phyloP scores from a whole-genome alignment of 2,888 invertebrate genomes.

The Tetragonula carbonaria region DNA sequence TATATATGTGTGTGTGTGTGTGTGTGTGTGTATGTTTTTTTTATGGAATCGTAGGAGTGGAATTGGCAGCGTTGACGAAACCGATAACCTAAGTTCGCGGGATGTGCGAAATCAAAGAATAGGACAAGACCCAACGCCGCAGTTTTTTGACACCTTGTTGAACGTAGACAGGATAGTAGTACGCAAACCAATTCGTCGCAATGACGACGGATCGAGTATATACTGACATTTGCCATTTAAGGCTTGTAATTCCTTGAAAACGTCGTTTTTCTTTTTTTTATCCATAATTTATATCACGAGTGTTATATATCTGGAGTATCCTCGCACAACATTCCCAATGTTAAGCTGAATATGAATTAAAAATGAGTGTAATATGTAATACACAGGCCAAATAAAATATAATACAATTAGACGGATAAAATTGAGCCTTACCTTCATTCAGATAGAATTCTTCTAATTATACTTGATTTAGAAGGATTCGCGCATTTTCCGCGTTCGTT shows the following conservation, averaged over 20 bases:
- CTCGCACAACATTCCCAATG: no score
- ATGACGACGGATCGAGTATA: slow-evolving; percentile 62
- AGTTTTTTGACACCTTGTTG: slow-evolving; percentile 59
- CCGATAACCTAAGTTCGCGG: slow-evolving; percentile 49
- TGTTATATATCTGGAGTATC: not conserved
- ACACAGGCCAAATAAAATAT: no score
- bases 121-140: slow-evolving; percentile 62
- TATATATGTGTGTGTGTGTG: no score
- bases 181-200: slow-evolving; percentile 55
- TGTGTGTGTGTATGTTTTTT: not conserved
- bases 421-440: not conserved
- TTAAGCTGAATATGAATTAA: no score
- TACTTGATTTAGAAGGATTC: not conserved
- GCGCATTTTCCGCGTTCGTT: slow-evolving; percentile 4
- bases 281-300: not conserved
- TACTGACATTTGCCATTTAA: slow-evolving; percentile 29
- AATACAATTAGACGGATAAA: not conserved
- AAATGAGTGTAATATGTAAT: no score
- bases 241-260: not conserved
- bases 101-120: slow-evolving; percentile 60
- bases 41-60: slow-evolving; percentile 57
- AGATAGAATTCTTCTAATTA: not conserved
- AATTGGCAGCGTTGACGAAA: slow-evolving; percentile 68
- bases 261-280: not conserved
- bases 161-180: slow-evolving; percentile 39